phyloP scores from a whole-genome alignment of 2,888 invertebrate species.

The Noctuana brunneofusca region DNA sequence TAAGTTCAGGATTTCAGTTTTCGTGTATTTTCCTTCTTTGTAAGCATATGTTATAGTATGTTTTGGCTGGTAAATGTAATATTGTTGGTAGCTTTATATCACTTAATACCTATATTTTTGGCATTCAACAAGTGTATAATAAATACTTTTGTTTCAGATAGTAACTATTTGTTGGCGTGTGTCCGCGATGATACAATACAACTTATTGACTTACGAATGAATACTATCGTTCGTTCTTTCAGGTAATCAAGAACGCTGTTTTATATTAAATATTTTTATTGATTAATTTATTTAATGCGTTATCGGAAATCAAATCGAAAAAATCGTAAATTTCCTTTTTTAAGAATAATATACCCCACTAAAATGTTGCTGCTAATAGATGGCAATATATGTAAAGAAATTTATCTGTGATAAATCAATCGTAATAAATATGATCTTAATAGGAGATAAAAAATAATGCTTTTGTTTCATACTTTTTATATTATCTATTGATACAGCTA shows the following conservation, averaged over 20 bases:
- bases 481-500: too few species aligned
- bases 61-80: too few species aligned
- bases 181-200: conserved; percentile 97
- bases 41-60: neutral
- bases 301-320: too few species aligned
- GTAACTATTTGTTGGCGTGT: conserved; percentile 94
- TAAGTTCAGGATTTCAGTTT: neutral
- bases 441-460: too few species aligned
- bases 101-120: neutral
- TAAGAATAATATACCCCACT: too few species aligned
- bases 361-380: too few species aligned
- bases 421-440: too few species aligned
- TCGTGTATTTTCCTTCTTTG: neutral
- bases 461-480: too few species aligned
- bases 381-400: too few species aligned
- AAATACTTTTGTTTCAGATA: conserved; percentile 85
- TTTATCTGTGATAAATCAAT: too few species aligned
- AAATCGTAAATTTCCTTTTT: too few species aligned
- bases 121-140: neutral
- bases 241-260: conserved; percentile 80
- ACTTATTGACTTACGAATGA: conserved; percentile 96
- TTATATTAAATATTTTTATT: neutral
- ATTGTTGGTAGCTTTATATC: too few species aligned
- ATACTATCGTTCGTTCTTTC: conserved; percentile 94
- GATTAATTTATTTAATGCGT: neutral